Base-by-base conservation (phyloP, 2,797 vertebrate genomes). In the Eurystomus glaucurus region DNA sequence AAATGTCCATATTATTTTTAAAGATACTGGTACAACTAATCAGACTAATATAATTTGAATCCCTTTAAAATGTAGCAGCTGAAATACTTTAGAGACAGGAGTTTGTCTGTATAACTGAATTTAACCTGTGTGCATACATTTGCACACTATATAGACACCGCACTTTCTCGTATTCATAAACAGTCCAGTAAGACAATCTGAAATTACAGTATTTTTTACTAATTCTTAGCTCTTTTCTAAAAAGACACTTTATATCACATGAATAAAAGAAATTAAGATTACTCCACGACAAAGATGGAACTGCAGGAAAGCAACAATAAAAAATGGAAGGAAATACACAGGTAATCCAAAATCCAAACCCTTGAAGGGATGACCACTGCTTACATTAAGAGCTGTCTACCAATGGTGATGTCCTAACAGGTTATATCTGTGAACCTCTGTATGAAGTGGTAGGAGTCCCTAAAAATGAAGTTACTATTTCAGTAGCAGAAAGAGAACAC, bases 1-100 rank as follows among this genome's bases (percentile, higher is more conserved):
- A 94, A 85, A 94, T 31, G 28, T 43, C 48, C 55, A 43, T 10
- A 45, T 33, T 61, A 65, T 77, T 91, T 95, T 77, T 52, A 46
- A 93, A 87, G 13, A 46, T 23, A 86, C 0, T 55, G 19, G 18
- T 90, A 26, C 61, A 77, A 86, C 78, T 77, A 74, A 77, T 77
- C 61, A 65, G 43, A 50, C 41, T 54, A 86, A 65, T 21, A 84
- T 33, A 62, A 91, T 50, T 14, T 74, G 9, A 88, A 90, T 76
- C 14, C 11, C 60, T 85, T 86, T 61, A 83, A 78, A 85, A 76
- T n/a, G 7, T 14, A 87, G 31, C 22, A 8, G 33, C 50, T 69
- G 10, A 86, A 85, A 46, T 35, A 61, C 5, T 72, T 80, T 1
- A 39, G 23, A 90, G 46, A 77, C 11, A 23, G 37, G 25, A 72